phyloP scores from a whole-genome alignment of 2,888 invertebrate species.

The Phortica okadai region DNA sequence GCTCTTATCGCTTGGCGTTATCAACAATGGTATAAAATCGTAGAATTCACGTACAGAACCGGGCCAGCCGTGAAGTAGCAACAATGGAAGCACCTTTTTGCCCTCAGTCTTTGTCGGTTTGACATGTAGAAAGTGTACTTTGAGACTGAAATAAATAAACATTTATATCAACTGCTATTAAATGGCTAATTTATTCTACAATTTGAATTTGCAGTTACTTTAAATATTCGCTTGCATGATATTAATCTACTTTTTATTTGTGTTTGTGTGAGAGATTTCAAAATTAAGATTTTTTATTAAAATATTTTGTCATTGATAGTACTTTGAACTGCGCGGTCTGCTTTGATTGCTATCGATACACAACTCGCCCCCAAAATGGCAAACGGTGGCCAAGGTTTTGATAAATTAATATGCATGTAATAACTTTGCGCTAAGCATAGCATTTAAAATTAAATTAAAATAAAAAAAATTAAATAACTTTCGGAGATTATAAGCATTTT shows the following conservation, averaged over 20 bases:
- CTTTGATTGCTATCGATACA: not conserved
- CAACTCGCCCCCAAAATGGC: not conserved
- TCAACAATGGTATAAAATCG: constrained; percentile 83
- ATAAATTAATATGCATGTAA: constrained; percentile 16
- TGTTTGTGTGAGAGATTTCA: not conserved
- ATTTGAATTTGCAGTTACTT: not conserved
- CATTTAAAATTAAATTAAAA: not conserved
- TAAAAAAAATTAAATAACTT: not conserved
- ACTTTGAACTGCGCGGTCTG: not conserved
- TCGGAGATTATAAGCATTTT: not conserved
- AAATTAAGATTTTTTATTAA: no score
- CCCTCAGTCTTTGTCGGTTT: constrained; percentile 77
- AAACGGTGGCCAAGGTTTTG: not conserved
- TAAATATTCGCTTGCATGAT: not conserved
- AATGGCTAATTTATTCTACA: not conserved
- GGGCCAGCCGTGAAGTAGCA: constrained; percentile 91
- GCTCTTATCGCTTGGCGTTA: constrained; percentile 77
- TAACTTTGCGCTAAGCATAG: not conserved
- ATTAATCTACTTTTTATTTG: not conserved
- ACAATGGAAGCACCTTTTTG: constrained; percentile 80
- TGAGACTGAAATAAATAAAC: constrained; percentile 58
- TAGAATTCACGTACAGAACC: constrained; percentile 89
- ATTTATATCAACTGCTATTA: not conserved
- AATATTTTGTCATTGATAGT: no score
- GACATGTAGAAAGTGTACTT: constrained; percentile 85